These are phyloP conservation scores for Marcusenius ussheri DNA, from an alignment of 2,113 vertebrate species.

Conservation along the genomic window DNA sequence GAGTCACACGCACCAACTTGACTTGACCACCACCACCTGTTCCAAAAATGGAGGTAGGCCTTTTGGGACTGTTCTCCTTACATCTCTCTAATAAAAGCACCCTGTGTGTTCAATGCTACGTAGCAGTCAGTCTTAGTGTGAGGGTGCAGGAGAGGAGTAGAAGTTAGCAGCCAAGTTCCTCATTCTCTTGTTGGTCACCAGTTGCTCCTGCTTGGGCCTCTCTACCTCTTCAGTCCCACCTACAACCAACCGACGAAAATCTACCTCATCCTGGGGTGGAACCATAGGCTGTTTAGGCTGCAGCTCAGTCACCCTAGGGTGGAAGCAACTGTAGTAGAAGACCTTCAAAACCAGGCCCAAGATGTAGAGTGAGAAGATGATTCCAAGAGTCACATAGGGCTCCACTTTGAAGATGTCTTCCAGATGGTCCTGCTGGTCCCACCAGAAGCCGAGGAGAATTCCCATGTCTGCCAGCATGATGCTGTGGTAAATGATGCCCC, in stretches of 20 bases:
- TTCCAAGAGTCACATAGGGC: rapidly evolving
- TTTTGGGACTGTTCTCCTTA: neutral
- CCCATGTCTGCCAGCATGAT: slow-evolving; percentile 62
- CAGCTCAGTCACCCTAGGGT: slow-evolving; percentile 42
- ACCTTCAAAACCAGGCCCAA: slow-evolving; percentile 52
- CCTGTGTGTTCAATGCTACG: neutral
- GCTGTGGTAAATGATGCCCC: slow-evolving; percentile 59
- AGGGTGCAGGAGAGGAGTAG: neutral
- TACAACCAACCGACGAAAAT: neutral
- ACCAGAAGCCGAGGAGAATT: slow-evolving; percentile 60
- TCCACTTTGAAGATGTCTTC: slow-evolving; percentile 35
- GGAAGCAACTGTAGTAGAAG: slow-evolving; percentile 60
- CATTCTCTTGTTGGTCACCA: slow-evolving; percentile 12
- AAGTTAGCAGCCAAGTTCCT: slow-evolving; percentile 5
- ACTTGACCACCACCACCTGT: neutral
- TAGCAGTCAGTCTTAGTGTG: neutral
- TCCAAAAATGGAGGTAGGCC: neutral
- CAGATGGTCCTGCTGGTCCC: slow-evolving; percentile 27
- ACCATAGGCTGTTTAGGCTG: neutral
- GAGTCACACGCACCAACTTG: neutral
- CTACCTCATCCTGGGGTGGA: neutral
- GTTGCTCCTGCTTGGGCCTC: neutral
- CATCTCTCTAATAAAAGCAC: neutral
- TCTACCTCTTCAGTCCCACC: neutral
- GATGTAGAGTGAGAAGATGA: slow-evolving; percentile 38